Base-by-base conservation (phyloP, 2,888 invertebrate species). In the Meteorus colon region DNA sequence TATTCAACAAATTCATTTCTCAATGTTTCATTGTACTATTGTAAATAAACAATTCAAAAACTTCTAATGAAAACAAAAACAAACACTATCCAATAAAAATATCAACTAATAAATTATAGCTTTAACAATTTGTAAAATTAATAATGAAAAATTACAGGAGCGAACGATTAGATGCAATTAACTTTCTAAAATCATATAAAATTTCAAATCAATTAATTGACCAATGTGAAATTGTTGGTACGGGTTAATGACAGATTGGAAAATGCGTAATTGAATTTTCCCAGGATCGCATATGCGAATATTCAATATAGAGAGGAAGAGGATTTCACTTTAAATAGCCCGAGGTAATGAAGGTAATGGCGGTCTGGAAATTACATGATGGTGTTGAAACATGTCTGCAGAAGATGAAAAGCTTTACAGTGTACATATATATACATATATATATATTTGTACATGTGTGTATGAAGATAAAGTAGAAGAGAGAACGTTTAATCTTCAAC, bases 401-500 rank as follows among this genome's bases (percentile, higher is more conserved):
- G 19, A 65, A 37, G 37, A 37, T 65, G 65, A 65, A 65, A 65
- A 65, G 65, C 65, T 55, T 12, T 41, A 12, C 8, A 29, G 62
- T 27, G 12, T 29, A 29, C 62, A 29, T 14, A 24, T 24, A 29
- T 29, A 10, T 14, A 24, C 5, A 29, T 29, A 10, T 24, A 14
- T 62, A 29, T 27, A 5, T 24, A 24, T 24, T 24, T 29, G 31
- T 29, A 62, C 34, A 41, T 31, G 19, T 41, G 16, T 41, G 31
- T 34, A 63, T 63, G 31, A 34, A 63, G 63, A 63, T 29, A 60
- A 14, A 60, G 24, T 31, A n/a, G 31, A 34, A 63, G 63, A 63
- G 63, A 34, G 63, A 34, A 63, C 29, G 63, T 63, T 31, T 63
- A 63, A 63, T 63, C 31, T 63, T 29, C 29, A 34, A 63, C 63